Evolutionary conservation across 2,888 invertebrate species (phyloP).

Genomic region (Clunio marinus): DNA sequence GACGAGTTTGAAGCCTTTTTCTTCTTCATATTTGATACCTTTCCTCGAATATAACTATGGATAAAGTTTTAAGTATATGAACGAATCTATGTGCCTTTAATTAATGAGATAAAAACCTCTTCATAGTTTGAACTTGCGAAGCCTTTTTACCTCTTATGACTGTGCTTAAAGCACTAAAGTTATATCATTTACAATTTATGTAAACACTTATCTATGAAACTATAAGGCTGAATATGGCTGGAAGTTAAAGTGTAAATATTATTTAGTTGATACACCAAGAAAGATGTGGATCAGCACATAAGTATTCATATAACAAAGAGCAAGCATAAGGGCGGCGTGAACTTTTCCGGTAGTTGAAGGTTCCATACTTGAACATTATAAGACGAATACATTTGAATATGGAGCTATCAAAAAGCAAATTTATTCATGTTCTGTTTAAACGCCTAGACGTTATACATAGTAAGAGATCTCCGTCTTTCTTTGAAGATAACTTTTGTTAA

Average conservation of each 20-base stretch:
- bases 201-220: background rate
- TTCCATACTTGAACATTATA: background rate
- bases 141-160: background rate
- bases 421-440: constrained; percentile 22
- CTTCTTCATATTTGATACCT: too few relatives aligned
- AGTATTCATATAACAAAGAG: too few relatives aligned
- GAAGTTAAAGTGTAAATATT: background rate
- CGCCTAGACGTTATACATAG: background rate
- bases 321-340: too few relatives aligned
- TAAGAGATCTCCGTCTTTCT: background rate
- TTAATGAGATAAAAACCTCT: too few relatives aligned
- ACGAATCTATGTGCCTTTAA: too few relatives aligned
- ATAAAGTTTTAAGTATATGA: constrained; percentile 27
- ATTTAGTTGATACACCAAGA: background rate
- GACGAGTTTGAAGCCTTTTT: too few relatives aligned
- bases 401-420: constrained; percentile 9
- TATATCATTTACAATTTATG: background rate
- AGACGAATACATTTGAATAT: constrained; percentile 10
- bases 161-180: background rate
- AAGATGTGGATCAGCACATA: too few relatives aligned
- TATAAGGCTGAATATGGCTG: background rate
- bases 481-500: background rate
- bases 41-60: constrained; percentile 9
- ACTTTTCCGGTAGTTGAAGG: background rate
- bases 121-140: background rate